phyloP scores from a whole-genome alignment of 2,113 vertebrate genomes.

The Myrmophylax atrothorax region DNA sequence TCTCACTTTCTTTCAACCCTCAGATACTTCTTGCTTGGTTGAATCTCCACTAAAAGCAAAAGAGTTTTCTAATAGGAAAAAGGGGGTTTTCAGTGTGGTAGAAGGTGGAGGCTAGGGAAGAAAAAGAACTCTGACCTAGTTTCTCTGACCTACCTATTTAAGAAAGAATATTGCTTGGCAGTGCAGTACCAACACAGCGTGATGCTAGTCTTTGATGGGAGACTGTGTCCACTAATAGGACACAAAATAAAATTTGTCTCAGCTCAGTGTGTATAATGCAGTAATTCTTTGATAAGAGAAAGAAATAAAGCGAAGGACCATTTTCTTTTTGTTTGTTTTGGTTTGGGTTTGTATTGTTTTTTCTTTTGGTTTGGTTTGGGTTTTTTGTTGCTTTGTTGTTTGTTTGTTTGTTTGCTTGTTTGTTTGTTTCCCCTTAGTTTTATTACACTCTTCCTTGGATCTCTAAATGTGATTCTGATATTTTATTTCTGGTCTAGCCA shows the following conservation, averaged over 20 bases:
- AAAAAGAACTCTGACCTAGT: conserved; percentile 8
- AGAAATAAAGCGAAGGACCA: neutral
- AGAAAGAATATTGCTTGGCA: neutral
- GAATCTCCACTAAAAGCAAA: neutral
- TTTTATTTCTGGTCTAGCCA: neutral
- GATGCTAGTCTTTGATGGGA: neutral
- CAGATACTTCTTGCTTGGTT: neutral
- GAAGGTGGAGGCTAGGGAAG: neutral
- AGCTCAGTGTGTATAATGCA: neutral
- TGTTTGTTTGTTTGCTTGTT: no score
- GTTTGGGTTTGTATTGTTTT: neutral
- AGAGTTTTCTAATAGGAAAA: neutral
- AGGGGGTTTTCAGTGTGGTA: neutral
- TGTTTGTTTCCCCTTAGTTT: neutral
- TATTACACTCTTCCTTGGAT: neutral
- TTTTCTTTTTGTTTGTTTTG: neutral
- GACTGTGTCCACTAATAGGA: neutral
- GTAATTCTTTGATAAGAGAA: neutral
- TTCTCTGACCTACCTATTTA: conserved; percentile 14
- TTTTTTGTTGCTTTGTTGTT: no score
- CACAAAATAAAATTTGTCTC: neutral
- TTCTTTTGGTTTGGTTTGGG: neutral
- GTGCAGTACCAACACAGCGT: neutral
- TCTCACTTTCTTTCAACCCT: neutral
- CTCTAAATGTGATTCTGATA: neutral